These are phyloP conservation scores for Leptopilina boulardi DNA, from an alignment of 1,140 invertebrate species.

Conservation along the genomic window DNA sequence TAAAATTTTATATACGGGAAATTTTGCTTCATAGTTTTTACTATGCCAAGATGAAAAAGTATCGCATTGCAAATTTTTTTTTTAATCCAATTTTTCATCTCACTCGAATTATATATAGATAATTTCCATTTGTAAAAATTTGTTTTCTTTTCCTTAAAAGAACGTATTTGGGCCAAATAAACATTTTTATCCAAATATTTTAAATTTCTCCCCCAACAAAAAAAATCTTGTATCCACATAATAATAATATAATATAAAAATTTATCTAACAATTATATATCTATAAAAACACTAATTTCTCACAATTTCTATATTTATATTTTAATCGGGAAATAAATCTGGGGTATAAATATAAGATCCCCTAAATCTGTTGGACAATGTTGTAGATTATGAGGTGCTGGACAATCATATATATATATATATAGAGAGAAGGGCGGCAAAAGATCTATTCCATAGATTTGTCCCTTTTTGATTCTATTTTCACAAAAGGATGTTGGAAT, in stretches of 20 bases:
- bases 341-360: not conserved
- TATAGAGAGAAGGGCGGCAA: not conserved
- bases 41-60: too few species aligned
- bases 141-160: not conserved
- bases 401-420: not conserved
- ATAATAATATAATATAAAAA: too few species aligned
- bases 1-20: too few species aligned
- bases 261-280: not conserved
- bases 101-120: too few species aligned
- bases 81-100: too few species aligned
- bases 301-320: not conserved
- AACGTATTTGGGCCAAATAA: slow-evolving; percentile 1
- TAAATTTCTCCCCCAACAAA: not conserved
- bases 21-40: too few species aligned
- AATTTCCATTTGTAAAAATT: not conserved
- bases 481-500: slow-evolving; percentile 53
- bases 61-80: too few species aligned
- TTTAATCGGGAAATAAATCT: not conserved
- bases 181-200: slow-evolving; percentile 15
- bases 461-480: slow-evolving; percentile 37
- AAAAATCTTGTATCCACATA: too few species aligned
- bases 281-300: too few species aligned
- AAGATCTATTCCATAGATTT: slow-evolving; percentile 47
- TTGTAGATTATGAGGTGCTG: not conserved
- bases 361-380: not conserved